Base-by-base conservation (phyloP, 1,140 invertebrate genomes). In the Atopsyche davidsoni region DNA sequence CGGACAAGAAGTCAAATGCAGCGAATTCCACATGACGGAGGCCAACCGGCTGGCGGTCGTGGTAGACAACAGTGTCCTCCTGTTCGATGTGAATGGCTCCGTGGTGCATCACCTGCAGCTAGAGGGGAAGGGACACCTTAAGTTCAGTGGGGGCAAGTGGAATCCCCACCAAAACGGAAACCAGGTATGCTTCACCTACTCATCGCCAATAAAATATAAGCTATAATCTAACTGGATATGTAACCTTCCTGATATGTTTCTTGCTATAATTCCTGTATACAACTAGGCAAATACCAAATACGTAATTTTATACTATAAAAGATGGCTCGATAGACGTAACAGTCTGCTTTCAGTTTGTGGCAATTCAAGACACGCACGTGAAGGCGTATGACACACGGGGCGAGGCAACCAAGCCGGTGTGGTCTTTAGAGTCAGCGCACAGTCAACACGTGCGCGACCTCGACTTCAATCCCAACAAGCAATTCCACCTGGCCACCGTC, bases 381-480 rank as follows among this genome's bases (percentile, higher is more conserved):
- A 79, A 85, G 54, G 87, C 90, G 10, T 96, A 89, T 79, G 95
- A 98, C 69, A 78, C 92, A 0, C 70, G 93, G 52, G 75, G 74
- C 10, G 82, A 79, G 47, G 67, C 72, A 10, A 80, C 82, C 62
- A 80, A 85, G 42, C 70, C 79, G 34, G 79, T 81, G 0, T 98
- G 91, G 88, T 75, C 68, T 42, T 88, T 98, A 59, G 82, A 90
- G 52, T 83, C 85, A 56, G 87, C 90, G 6, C 94, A 98, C 75
- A 79, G 81, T 7, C 91, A 96, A 69, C 76, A 91, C 34, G 83
- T 93, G 7, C 69, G 94, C 53, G 92, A 96, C 67, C 63, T 98
- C 13, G 95, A 98, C 71, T 97, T 96, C 63, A 98, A 98, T 76
- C 88, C 92, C 13, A 98, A 98, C 72, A 87, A 90, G 63, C 93